Base-by-base conservation (phyloP, 2,888 invertebrate species). In the Ornithoptera priamus region DNA sequence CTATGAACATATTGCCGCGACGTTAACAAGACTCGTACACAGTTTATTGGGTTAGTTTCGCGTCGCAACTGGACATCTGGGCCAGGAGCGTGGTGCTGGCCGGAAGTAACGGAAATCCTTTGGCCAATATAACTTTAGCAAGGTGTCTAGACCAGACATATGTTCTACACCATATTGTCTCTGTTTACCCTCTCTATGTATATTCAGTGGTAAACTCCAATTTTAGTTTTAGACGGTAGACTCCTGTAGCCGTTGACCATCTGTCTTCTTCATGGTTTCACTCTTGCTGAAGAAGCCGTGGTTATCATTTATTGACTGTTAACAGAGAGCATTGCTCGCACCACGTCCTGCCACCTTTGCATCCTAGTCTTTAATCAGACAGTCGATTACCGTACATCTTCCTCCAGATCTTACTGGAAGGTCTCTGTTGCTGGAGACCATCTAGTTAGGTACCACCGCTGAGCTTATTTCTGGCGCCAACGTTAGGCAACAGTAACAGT, bases 1-100 rank as follows among this genome's bases (percentile, higher is more conserved):
- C 65, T 75, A 66, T 77, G 75, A 82, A 79, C 82, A 85, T 86
- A 81, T 76, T 83, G 80, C 77, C 82, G 80, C 78, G 80, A 81
- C 80, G 81, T 81, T 83, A 78, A 77, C 75, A 76, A 79, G 76
- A 76, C 24, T 36, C 39, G n/a, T 68, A 66, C 8, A 74, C 64
- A 75, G 78, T 76, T 75, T 76, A 70, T 77, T 79, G 80, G 80
- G 77, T 78, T 76, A 65, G 65, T 42, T 62, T 30, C 62, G 42
- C 24, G 36, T 22, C 61, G 30, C 53, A 50, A 59, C 39, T 64
- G 60, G 59, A 59, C 69, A 72, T 63, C 53, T 69, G 65, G 68
- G 39, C 24, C 36, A 42, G 30, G 36, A 17, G 15, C 58, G 63
- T 46, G 66, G 24, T 59, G 58, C 22, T 62, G 60, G 50, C 24